Evolutionary conservation across 2,113 vertebrate species (phyloP).

Genomic region (Ophthalmolycus amberensis): DNA sequence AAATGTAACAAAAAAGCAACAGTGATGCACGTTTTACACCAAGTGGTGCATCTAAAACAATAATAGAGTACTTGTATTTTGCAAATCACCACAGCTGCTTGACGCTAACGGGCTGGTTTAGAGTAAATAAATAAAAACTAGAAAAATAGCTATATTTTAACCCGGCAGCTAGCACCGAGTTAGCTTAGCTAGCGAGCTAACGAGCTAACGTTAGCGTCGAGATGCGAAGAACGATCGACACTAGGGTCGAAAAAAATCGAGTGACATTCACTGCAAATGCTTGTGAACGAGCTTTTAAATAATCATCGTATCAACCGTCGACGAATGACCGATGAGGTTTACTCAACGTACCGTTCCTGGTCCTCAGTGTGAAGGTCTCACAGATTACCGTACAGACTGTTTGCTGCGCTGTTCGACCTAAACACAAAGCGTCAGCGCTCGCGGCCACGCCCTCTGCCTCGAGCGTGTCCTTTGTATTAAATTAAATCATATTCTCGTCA

Average conservation of each 20-base stretch:
- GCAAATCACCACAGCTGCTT: not conserved
- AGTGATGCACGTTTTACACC: not conserved
- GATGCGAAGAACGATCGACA: constrained; percentile 13
- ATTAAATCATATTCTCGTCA: not conserved
- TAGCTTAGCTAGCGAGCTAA: constrained; percentile 27
- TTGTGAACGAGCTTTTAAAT: not conserved
- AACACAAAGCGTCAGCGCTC: constrained; percentile 73
- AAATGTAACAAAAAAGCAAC: not conserved
- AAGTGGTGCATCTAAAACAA: not conserved
- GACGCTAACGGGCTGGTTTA: not conserved
- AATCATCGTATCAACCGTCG: accelerated
- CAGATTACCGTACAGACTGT: constrained; percentile 13
- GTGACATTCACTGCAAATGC: constrained; percentile 27
- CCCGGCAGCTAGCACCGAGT: constrained; percentile 20
- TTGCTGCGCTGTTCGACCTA: constrained; percentile 55
- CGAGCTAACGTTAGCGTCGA: constrained; percentile 49
- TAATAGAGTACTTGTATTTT: not conserved
- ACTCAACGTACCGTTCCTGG: constrained; percentile 58
- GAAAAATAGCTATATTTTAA: not conserved
- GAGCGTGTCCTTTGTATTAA: not conserved
- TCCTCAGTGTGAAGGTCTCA: constrained; percentile 48
- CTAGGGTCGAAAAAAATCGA: not conserved
- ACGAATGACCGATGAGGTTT: not conserved
- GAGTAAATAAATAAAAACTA: not conserved
- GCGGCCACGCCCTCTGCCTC: constrained; percentile 51